A percentile compares a stretch with the other conserved stretches of the same genome.
phyloP scores from a whole-genome alignment of 2,888 invertebrate genomes.

The Petrolisthes manimaculis region DNA sequence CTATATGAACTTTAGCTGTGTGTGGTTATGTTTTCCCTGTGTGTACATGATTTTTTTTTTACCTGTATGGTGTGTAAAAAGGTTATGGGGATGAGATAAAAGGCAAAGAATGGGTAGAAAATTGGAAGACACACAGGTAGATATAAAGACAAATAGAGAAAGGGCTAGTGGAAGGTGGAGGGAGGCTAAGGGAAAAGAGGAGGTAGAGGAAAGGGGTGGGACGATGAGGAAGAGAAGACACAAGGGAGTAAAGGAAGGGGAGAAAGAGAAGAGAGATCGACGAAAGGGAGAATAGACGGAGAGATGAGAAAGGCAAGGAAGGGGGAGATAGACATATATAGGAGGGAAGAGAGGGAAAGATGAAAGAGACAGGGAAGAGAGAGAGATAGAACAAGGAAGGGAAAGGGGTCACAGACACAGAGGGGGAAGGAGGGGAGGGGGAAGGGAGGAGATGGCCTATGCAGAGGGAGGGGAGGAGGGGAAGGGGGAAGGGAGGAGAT shows the following conservation, averaged over 20 bases:
- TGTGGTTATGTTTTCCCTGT: no score
- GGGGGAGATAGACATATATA: neutral
- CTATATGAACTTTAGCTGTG: no score
- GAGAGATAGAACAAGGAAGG: constrained; percentile 1
- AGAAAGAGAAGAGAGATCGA: neutral
- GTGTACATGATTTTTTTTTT: no score
- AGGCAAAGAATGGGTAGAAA: neutral
- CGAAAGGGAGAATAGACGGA: neutral
- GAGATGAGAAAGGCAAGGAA: neutral
- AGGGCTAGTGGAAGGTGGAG: constrained; percentile 11
- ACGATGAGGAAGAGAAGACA: constrained; percentile 6
- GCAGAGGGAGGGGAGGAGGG: neutral
- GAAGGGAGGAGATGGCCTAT: neutral
- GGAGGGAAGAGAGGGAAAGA: constrained; percentile 14
- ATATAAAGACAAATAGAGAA: constrained; percentile 4
- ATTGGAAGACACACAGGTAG: constrained; percentile 12
- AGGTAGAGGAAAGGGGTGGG: constrained; percentile 10
- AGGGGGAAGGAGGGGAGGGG: constrained; percentile 2
- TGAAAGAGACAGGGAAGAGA: constrained; percentile 23
- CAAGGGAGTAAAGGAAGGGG: neutral
- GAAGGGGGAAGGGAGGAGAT: neutral
- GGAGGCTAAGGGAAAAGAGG: neutral
- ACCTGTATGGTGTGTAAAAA: no score
- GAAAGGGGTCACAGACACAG: constrained; percentile 6
- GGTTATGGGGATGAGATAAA: neutral